Percentiles rank a stretch among this genome's conserved stretches.
Conservation (phyloP, 2,888 invertebrate species). For the Archips crataeganus region DNA sequence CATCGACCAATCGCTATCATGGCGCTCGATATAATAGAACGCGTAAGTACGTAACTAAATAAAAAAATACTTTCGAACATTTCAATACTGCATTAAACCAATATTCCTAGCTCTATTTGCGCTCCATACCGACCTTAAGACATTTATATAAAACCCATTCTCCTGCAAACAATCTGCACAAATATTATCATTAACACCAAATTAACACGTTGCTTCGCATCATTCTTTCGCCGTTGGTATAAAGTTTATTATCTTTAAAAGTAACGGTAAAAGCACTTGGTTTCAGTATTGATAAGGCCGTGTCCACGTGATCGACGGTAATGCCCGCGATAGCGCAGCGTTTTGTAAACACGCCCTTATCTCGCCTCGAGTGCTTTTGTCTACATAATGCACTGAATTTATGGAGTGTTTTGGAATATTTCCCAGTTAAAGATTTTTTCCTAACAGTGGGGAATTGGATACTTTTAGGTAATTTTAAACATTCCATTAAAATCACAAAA, state of each 20-base stretch:
- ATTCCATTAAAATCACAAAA: no score
- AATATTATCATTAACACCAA: slow-evolving; percentile 7
- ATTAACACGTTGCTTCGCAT: not conserved
- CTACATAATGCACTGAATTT: slow-evolving; percentile 40
- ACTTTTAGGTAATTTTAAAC: not conserved
- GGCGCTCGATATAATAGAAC: no score
- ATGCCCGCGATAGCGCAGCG: slow-evolving; percentile 47
- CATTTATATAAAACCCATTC: no score
- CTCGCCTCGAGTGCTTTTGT: slow-evolving; percentile 45
- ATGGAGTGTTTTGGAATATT: slow-evolving; percentile 31
- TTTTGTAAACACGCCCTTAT: slow-evolving; percentile 51
- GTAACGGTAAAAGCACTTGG: not conserved
- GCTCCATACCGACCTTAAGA: no score
- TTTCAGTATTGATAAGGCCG: slow-evolving; percentile 40
- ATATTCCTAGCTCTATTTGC: no score
- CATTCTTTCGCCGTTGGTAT: not conserved
- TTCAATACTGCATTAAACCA: no score
- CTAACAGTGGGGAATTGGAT: not conserved
- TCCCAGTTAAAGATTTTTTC: slow-evolving; percentile 20
- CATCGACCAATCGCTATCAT: no score
- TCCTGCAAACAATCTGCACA: no score
- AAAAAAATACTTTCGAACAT: no score
- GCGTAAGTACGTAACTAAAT: no score
- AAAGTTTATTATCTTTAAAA: slow-evolving; percentile 9
- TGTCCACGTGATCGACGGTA: slow-evolving; percentile 46